phyloP scores from a whole-genome alignment of 2,888 invertebrate species.

The Agrilus mali region DNA sequence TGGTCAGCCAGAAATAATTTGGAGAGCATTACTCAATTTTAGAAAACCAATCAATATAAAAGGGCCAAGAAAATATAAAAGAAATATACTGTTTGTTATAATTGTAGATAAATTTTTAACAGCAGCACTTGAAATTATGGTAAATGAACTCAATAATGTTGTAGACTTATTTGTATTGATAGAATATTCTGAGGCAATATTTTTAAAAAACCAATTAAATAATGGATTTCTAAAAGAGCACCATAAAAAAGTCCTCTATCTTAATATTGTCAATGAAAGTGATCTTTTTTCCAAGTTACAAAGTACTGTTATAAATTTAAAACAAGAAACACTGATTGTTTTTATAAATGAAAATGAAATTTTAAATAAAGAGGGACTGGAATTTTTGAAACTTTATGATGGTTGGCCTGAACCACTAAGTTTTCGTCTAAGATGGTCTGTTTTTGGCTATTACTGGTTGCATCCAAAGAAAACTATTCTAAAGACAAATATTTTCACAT shows the following conservation, averaged over 20 bases:
- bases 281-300: constrained; percentile 35
- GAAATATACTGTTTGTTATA: constrained; percentile 45
- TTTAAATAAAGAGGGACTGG: constrained; percentile 45
- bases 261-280: constrained; percentile 23
- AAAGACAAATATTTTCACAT: constrained; percentile 38
- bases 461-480: constrained; percentile 46
- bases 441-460: constrained; percentile 57
- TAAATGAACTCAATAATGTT: constrained; percentile 44
- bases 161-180: constrained; percentile 54
- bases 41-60: constrained; percentile 35
- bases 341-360: constrained; percentile 46
- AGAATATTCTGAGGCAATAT: constrained; percentile 30
- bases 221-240: constrained; percentile 37
- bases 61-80: constrained; percentile 33
- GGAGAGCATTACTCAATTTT: constrained; percentile 48
- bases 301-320: constrained; percentile 32
- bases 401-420: constrained; percentile 47
- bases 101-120: constrained; percentile 40
- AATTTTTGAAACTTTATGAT: constrained; percentile 54
- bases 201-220: constrained; percentile 34
- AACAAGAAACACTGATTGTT: constrained; percentile 44
- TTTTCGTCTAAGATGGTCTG: constrained; percentile 49
- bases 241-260: constrained; percentile 42
- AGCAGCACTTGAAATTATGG: constrained; percentile 44
- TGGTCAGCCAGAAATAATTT: constrained; percentile 52